These are phyloP conservation scores for Caenorhabditis drosophilae DNA, from an alignment of 2,888 invertebrate genomes.

Conservation along the genomic window DNA sequence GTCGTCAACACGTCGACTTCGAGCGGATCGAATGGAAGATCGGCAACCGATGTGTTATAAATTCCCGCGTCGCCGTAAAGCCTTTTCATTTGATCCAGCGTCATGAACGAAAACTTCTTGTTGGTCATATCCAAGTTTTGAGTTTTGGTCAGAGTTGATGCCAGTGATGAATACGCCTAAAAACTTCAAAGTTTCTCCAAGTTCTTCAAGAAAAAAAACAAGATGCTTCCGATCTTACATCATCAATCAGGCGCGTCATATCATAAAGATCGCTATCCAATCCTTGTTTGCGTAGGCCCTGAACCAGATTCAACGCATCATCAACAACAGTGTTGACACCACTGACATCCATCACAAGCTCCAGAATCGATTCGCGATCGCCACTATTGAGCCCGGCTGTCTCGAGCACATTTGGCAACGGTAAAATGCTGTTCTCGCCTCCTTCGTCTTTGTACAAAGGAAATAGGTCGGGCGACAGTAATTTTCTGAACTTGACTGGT, in stretches of 20 bases:
- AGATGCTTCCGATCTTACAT: too few relatives aligned
- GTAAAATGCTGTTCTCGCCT: constrained; percentile 40
- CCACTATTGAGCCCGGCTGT: constrained; percentile 37
- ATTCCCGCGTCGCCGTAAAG: constrained; percentile 53
- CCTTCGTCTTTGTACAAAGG: constrained; percentile 56
- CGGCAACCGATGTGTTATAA: constrained; percentile 30
- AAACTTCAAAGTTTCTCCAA: too few relatives aligned
- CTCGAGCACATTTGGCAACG: constrained; percentile 49
- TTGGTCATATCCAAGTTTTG: constrained; percentile 46
- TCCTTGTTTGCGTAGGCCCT: constrained; percentile 34
- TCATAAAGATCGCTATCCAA: constrained; percentile 48
- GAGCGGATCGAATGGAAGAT: constrained; percentile 51
- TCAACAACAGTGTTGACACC: constrained; percentile 54
- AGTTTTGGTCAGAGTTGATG: constrained; percentile 23
- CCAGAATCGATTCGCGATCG: constrained; percentile 47
- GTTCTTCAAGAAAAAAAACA: too few relatives aligned
- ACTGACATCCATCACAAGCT: constrained; percentile 57
- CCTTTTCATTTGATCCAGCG: constrained; percentile 41
- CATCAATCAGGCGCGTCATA: constrained; percentile 40
- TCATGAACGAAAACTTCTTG: constrained; percentile 52
- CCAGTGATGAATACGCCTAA: constrained; percentile 34
- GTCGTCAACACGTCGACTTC: constrained; percentile 37
- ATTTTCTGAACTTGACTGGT: constrained; percentile 29
- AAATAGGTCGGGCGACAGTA: constrained; percentile 55
- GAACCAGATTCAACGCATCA: constrained; percentile 48